A percentile compares a stretch with the other conserved stretches of the same genome.
These are phyloP conservation scores for Progne subis DNA, from an alignment of 2,113 vertebrate genomes.

Conservation along the genomic window DNA sequence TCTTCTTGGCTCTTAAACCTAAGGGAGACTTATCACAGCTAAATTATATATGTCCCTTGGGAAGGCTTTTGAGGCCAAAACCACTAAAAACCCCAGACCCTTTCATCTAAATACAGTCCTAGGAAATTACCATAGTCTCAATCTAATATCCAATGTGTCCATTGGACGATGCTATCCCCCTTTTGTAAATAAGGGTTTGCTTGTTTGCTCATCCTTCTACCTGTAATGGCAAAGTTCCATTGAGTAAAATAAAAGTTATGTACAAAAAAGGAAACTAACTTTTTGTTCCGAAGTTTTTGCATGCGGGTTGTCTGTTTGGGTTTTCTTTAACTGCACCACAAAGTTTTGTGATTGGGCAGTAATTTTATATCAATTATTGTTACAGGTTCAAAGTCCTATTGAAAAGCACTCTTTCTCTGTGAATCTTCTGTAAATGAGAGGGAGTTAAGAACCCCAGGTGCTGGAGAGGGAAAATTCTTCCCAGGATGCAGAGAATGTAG, in stretches of 20 bases:
- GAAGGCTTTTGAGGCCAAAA: slow-evolving; percentile 32
- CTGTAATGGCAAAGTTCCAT: background rate
- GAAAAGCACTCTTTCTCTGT: background rate
- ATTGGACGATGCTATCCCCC: background rate
- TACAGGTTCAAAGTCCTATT: background rate
- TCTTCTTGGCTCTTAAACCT: background rate
- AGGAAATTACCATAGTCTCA: background rate
- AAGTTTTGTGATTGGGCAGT: background rate
- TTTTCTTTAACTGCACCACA: background rate
- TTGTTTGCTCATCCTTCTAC: background rate
- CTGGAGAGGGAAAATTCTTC: background rate
- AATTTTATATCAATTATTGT: background rate
- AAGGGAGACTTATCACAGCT: background rate
- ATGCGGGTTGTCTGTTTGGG: background rate
- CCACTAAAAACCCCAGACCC: background rate
- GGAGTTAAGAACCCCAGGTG: background rate
- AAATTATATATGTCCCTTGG: background rate
- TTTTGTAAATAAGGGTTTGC: background rate
- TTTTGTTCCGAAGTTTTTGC: background rate
- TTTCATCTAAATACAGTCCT: slow-evolving; percentile 6
- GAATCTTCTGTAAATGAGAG: background rate
- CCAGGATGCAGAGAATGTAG: background rate
- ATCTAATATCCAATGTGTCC: background rate
- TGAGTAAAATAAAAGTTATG: background rate
- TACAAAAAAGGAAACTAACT: background rate